Base-by-base conservation (phyloP, 2,797 vertebrate genomes). In the Anableps anableps region DNA sequence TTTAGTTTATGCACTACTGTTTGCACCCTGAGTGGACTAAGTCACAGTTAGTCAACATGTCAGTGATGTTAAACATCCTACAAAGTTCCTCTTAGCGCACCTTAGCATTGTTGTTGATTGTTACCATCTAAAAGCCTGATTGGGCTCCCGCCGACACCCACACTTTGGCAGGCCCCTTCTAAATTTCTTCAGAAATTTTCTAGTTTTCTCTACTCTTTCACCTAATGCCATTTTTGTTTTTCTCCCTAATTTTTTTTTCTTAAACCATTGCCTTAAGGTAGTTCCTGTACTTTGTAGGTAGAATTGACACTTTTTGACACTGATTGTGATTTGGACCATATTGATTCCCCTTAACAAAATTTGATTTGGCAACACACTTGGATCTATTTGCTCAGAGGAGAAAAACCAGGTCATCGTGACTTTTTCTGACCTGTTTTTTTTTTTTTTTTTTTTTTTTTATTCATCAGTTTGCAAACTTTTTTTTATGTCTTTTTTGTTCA, bases 291-390 rank as follows among this genome's bases (percentile, higher is more conserved):
- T 14, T 5, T 38, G 2, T 21, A 47, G 34, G 7, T 74, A 13
- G 70, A 74, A 21, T 1, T 53, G 4, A 68, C 71, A 77, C 19
- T 31, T 10, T 43, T 78, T 29, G 2, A 72, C 70, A 11, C 13
- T 64, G 11, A 72, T 31, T 38, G 9, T 70, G 29, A 21, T 51
- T 53, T 31, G 23, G 78, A 73, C 5, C 51, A 55, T 76, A 91
- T 88, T 77, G 86, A 91, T 89, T 86, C 81, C 45, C 31, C 5
- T 75, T 82, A 38, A 80, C 86, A 85, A 68, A 79, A 87, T 88
- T 77, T 83, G 85, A 90, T 82, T 91, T 92, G 88, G 83, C 76
- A 79, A 81, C 80, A 85, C 16, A 55, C 0, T 82, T 75, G 84
- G 11, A 75, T 64, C 82, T 86, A 78, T 78, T 78, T 80, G 36